Percentiles rank a stretch among this genome's conserved stretches.
Conservation (phyloP, 2,888 invertebrate species). For the Meghimatium bilineatum region DNA sequence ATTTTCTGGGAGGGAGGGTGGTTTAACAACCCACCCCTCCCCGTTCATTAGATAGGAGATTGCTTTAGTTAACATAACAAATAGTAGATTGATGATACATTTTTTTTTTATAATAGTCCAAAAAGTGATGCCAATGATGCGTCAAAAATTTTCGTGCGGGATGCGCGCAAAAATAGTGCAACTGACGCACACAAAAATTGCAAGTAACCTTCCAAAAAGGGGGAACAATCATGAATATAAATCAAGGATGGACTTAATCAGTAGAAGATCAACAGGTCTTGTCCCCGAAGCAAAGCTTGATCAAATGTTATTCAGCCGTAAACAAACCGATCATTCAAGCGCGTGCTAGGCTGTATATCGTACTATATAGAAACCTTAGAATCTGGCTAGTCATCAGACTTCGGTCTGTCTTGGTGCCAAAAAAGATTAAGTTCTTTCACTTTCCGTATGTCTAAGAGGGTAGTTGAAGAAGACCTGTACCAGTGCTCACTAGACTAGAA, state of each 20-base stretch:
- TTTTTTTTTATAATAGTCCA: no score
- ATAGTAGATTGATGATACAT: no score
- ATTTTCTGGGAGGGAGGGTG: no score
- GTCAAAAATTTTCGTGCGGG: no score
- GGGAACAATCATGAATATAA: neutral
- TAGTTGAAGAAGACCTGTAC: no score
- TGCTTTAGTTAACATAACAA: no score
- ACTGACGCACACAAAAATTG: no score
- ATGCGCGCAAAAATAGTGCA: no score
- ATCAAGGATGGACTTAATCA: neutral
- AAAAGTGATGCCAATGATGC: no score
- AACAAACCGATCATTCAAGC: constrained; percentile 6
- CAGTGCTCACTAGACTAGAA: no score
- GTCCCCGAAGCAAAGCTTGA: neutral
- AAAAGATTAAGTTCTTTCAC: neutral
- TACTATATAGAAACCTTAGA: constrained; percentile 4
- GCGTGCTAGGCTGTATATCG: constrained; percentile 10
- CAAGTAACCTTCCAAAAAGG: neutral
- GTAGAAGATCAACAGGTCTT: neutral
- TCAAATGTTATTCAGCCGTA: neutral
- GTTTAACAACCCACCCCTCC: no score
- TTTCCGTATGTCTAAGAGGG: neutral
- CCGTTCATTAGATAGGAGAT: no score
- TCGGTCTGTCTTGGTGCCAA: neutral
- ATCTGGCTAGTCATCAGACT: neutral